These are phyloP conservation scores for Adrianichthys oophorus DNA, from an alignment of 2,797 vertebrate genomes.

Conservation along the genomic window DNA sequence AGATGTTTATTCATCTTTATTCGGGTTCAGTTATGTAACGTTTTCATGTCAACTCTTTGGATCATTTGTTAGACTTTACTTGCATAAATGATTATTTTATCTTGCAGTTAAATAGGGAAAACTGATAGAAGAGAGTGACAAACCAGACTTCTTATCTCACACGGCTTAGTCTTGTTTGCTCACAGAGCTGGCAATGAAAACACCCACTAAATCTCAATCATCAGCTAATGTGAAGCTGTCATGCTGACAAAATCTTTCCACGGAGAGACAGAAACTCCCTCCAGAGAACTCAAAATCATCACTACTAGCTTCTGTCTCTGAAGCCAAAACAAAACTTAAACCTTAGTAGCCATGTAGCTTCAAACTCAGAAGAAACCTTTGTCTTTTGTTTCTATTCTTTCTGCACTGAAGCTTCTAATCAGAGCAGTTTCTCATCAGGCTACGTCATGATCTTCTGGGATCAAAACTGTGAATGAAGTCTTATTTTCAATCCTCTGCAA, in stretches of 20 bases:
- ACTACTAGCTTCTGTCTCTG: no score
- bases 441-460: conserved; percentile 31
- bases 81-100: neutral
- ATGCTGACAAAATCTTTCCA: neutral
- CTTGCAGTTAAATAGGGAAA: neutral
- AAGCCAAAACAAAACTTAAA: neutral
- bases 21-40: neutral
- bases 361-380: neutral
- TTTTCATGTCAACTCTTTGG: neutral
- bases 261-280: neutral
- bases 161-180: no score
- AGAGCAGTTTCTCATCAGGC: conserved; percentile 20
- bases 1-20: neutral
- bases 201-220: no score
- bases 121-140: neutral
- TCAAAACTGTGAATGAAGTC: conserved; percentile 43
- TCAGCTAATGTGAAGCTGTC: neutral
- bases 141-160: no score
- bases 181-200: no score
- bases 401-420: conserved; percentile 1
- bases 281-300: neutral
- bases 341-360: neutral
- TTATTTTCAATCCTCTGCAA: conserved; percentile 49
- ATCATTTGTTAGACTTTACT: neutral
- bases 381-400: neutral